These are phyloP conservation scores for Todiramphus chloris DNA, from an alignment of 2,113 vertebrate species.

Conservation along the genomic window DNA sequence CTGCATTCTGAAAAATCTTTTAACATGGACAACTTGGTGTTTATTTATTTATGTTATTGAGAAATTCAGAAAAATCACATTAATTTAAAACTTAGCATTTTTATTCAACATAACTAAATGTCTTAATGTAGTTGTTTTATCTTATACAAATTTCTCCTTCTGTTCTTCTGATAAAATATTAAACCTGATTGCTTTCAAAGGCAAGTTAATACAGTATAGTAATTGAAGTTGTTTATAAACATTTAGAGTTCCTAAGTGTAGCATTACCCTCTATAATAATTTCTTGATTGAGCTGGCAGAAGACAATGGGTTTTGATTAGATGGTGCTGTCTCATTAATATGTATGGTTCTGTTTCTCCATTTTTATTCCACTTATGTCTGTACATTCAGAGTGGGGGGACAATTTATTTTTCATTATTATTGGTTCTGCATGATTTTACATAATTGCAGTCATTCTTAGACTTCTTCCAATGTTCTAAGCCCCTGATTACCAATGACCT, in stretches of 20 bases:
- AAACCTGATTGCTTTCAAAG: slow-evolving; percentile 49
- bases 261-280: slow-evolving; percentile 60
- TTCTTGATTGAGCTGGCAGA: slow-evolving; percentile 61
- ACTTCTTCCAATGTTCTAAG: background rate
- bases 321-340: slow-evolving; percentile 55
- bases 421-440: slow-evolving; percentile 23
- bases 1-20: background rate
- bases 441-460: slow-evolving; percentile 22
- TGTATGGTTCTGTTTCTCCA: slow-evolving; percentile 30
- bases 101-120: background rate
- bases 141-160: background rate
- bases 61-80: background rate
- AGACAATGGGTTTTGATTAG: slow-evolving; percentile 64
- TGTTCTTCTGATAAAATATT: slow-evolving; percentile 50
- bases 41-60: background rate
- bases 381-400: background rate
- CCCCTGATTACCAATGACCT: background rate
- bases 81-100: background rate
- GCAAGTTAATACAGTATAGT: background rate
- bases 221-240: slow-evolving; percentile 68
- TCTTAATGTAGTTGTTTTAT: slow-evolving; percentile 3
- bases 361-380: slow-evolving; percentile 5
- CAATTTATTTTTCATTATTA: slow-evolving; percentile 38
- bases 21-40: background rate
- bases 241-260: slow-evolving; percentile 52